These are phyloP conservation scores for Leptinotarsa peninsularis DNA, from an alignment of 2,888 invertebrate species.

Conservation along the genomic window DNA sequence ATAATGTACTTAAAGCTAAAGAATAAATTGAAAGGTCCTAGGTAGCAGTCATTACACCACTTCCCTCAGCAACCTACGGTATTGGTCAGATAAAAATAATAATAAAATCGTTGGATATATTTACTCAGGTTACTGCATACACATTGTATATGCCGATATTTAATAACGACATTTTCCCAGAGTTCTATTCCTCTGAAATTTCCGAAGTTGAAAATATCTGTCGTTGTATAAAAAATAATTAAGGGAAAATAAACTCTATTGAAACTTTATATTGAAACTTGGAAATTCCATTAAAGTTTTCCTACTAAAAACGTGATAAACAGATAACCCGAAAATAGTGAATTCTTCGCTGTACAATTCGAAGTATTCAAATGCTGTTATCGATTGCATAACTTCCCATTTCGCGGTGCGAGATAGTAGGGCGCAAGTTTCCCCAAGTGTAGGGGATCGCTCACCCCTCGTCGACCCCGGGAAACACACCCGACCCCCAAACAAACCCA, in stretches of 20 bases:
- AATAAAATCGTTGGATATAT: too few species aligned
- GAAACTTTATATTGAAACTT: slow-evolving; percentile 38
- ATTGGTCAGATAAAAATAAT: too few species aligned
- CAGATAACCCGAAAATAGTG: slow-evolving; percentile 50
- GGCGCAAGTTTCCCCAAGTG: slow-evolving; percentile 47
- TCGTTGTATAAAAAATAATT: slow-evolving; percentile 29
- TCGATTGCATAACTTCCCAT: slow-evolving; percentile 59
- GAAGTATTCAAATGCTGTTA: slow-evolving; percentile 61
- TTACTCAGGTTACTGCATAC: too few species aligned
- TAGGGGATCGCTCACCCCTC: slow-evolving; percentile 38
- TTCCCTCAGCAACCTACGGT: too few species aligned
- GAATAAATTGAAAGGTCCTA: too few species aligned
- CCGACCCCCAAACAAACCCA: slow-evolving; percentile 62
- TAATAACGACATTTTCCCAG: background rate
- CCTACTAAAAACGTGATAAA: slow-evolving; percentile 44
- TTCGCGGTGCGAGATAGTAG: slow-evolving; percentile 41
- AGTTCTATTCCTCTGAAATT: slow-evolving; percentile 1
- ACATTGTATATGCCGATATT: background rate
- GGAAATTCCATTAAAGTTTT: slow-evolving; percentile 48
- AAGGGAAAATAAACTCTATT: slow-evolving; percentile 40
- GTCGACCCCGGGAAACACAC: slow-evolving; percentile 37
- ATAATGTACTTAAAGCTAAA: too few species aligned
- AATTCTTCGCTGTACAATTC: slow-evolving; percentile 51
- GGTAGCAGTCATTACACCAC: too few species aligned
- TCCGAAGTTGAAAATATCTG: slow-evolving; percentile 25